Base-by-base conservation (phyloP, 2,888 invertebrate genomes). In the Cheilosia impressa region DNA sequence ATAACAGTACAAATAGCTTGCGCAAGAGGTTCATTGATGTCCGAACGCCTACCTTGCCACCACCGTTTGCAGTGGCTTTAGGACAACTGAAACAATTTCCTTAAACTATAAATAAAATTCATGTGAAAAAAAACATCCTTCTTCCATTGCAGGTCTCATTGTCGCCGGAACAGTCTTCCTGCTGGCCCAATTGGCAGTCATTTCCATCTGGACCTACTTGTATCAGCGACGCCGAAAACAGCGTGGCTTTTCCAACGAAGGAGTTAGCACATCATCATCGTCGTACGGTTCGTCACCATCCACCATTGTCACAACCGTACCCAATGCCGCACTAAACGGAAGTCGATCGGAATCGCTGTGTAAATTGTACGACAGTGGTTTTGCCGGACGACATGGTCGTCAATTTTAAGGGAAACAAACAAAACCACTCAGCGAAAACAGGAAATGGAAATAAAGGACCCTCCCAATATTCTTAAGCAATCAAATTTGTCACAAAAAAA, bases 161-260 rank as follows among this genome's bases (percentile, higher is more conserved):
- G 95, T 97, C 79, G 97, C 97, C 63, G 96, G 96, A 50, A 96
- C 96, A 43, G 95, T 97, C 52, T 97, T 98, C 93, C 93, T 98
- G 88, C 95, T 97, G 65, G 96, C 96, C 27, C 98, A 98, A 93
- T 94, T 98, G 91, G 96, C 96, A 89, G 95, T 98, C 84, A 95
- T 98, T 88, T 96, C 96, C 62, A 96, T 96, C 87, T 97, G 97
- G 97, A 96, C 97, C 87, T 97, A 96, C 93, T 95, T 97, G 91
- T 97, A 97, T 95, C 97, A 97, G 92, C 94, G 96, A 89, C 94
- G 96, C 91, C 95, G 95, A 89, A 93, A 92, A 87, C 89, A 91
- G 52, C 88, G 89, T 68, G 88, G 88, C 69, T 90, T 89, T 47
- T 87, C 88, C 60, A 89, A 88, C 66, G 90, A 89, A 41, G 88